Conservation (phyloP, 1,140 invertebrate species). For the Archegozetes longisetosus region DNA sequence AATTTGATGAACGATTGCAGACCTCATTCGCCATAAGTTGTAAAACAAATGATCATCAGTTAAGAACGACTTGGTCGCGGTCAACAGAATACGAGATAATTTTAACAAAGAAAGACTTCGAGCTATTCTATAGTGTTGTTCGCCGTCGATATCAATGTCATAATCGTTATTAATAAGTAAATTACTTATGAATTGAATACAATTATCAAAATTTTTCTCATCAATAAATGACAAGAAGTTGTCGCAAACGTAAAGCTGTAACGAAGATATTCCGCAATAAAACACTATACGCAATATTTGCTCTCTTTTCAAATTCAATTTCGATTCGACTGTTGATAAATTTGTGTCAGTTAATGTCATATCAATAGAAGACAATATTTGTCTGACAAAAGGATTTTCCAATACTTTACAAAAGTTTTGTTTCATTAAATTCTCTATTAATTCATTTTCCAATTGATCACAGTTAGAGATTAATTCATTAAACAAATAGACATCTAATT, state of each 20-base stretch:
- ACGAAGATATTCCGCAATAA: not conserved
- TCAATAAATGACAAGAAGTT: constrained; percentile 8
- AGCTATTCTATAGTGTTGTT: not conserved
- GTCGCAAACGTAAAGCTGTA: constrained; percentile 9
- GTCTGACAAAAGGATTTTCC: not conserved
- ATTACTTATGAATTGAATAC: constrained; percentile 1
- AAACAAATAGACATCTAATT: not conserved
- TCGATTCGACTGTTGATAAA: not conserved
- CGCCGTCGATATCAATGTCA: not conserved
- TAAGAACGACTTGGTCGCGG: not conserved
- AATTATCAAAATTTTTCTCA: not conserved
- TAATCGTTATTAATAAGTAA: not conserved
- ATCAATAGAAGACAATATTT: not conserved
- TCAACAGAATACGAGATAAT: not conserved
- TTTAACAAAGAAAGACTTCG: not conserved
- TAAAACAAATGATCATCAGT: not conserved
- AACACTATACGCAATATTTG: not conserved
- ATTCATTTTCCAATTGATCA: not conserved
- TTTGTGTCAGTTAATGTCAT: not conserved
- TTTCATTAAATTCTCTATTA: not conserved
- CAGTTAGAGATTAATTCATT: not conserved
- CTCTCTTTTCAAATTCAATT: not conserved
- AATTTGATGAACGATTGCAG: constrained; percentile 1
- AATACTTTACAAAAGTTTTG: not conserved
- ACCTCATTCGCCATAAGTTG: constrained; percentile 1